Base-by-base conservation (phyloP, 2,888 invertebrate species). In the Drosophila villosipedis region DNA sequence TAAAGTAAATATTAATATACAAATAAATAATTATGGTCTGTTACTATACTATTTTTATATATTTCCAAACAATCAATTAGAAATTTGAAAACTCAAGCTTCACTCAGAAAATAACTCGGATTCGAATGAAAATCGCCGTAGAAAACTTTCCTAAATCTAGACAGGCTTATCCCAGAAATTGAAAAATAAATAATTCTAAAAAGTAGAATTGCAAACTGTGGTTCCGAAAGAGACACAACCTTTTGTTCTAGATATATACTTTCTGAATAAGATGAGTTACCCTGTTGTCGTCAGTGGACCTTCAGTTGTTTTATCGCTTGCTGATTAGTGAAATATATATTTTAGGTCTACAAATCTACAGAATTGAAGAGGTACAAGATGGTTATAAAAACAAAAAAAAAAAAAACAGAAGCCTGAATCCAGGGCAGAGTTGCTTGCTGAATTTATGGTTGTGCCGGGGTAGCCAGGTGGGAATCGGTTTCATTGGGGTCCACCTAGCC, bases 401-500 rank as follows among this genome's bases (percentile, higher is more conserved):
- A 22, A 43, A 43, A 47, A 25, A 25, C 4, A 1, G 25, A 4
- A 47, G 2, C 2, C 16, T 7, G 47, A 25, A 41, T n/a, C n/a
- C 10, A 41, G 41, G 2, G n/a, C n/a, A 41, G n/a, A 41, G 41
- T 4, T 25, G 25, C 16, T 47, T 22, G 47, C 16, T 16, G 22
- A 47, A 9, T 16, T 9, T 4, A 4, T 25, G 25, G 47, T 47
- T 47, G 47, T 25, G 25, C 47, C 47, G 25, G 37, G 19, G 37
- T 37, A 19, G 16, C 16, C 25, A 25, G 22, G 10, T 12, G 43
- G 47, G 35, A 14, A 22, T 31, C 25, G 14, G n/a, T 31, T n/a
- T 5, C 5, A 31, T 9, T 22, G 10, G 16, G 14, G n/a, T 43
- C 10, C 28, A 41, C 3, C 61, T 63, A 83, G 19, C 69, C 84